Conservation (phyloP, 53 echinoderm and acorn worm species). For the Echinometra lucunter region DNA sequence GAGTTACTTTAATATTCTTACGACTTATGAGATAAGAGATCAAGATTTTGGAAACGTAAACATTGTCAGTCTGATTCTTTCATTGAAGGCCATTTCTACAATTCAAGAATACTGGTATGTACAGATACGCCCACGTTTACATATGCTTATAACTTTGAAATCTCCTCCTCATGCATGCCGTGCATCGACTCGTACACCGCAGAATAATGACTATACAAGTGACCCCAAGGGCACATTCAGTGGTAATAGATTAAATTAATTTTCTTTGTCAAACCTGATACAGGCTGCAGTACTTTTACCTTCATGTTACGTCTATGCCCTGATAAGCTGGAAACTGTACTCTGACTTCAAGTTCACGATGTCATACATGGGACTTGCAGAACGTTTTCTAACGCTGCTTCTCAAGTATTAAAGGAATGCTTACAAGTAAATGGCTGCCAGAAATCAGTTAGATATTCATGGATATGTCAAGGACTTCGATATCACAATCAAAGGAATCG, state of each 20-base stretch:
- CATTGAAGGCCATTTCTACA: background rate
- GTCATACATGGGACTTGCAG: background rate
- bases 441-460: background rate
- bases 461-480: too few relatives aligned
- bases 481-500: too few relatives aligned
- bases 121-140: background rate
- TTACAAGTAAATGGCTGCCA: background rate
- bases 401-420: background rate
- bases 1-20: background rate
- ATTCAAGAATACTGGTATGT: background rate
- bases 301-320: background rate
- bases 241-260: conserved; percentile 23
- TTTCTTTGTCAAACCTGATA: background rate
- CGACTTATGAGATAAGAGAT: background rate
- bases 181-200: background rate
- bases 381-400: background rate
- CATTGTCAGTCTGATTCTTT: background rate
- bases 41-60: background rate
- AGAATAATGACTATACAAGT: background rate
- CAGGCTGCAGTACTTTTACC: background rate
- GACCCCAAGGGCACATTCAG: background rate
- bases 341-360: background rate
- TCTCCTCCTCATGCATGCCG: background rate
- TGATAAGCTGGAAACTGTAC: background rate
- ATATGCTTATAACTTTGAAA: background rate